Conservation (phyloP, 2,888 invertebrate species). For the Tipula vernalis region DNA sequence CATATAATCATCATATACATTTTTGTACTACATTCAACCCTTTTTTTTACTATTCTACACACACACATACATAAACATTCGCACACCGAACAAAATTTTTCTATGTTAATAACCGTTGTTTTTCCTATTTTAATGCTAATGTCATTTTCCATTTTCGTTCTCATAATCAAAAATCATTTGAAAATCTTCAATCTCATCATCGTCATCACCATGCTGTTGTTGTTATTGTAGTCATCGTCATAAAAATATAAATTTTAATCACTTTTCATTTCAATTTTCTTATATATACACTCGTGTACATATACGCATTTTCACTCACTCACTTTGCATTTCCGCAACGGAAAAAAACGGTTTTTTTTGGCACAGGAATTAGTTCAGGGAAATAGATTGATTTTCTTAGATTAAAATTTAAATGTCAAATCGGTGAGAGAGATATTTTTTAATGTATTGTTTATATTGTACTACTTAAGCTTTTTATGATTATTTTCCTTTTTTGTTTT, state of each 20-base stretch:
- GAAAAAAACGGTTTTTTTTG: neutral
- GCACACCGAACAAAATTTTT: neutral
- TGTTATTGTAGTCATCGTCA: neutral
- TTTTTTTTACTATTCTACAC: neutral
- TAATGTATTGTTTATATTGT: neutral
- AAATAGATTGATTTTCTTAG: constrained; percentile 4
- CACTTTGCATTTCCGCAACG: neutral
- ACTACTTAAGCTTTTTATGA: neutral
- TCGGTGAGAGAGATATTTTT: neutral
- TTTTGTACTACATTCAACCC: neutral
- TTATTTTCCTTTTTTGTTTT: neutral
- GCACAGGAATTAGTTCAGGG: neutral
- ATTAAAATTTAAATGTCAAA: constrained; percentile 4
- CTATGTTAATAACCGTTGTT: neutral
- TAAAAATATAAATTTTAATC: neutral
- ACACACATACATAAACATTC: neutral
- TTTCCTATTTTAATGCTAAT: neutral
- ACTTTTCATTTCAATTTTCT: neutral
- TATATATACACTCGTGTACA: neutral
- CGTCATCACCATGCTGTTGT: neutral
- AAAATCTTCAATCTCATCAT: constrained; percentile 4
- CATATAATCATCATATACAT: neutral
- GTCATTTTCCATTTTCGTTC: constrained; percentile 4
- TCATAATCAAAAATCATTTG: neutral
- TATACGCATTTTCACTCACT: neutral